Base-by-base conservation (phyloP, 2,888 invertebrate species). In the Thyatira batis region DNA sequence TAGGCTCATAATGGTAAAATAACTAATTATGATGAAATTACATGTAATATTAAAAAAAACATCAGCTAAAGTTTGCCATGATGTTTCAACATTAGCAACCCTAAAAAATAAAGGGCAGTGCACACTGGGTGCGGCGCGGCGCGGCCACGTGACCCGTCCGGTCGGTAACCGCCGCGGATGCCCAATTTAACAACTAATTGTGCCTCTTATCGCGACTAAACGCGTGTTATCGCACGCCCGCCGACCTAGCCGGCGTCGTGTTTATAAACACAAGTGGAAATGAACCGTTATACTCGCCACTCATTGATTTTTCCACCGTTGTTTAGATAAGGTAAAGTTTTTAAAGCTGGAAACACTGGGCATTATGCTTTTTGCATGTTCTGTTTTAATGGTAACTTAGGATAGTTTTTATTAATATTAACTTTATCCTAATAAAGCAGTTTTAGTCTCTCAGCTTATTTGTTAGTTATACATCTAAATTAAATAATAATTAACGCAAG, bases 191-290 rank as follows among this genome's bases (percentile, higher is more conserved):
- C 63, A 54, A 65, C 63, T 69, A 71, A 66, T 69, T 62, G 60
- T 63, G 21, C 4, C 49, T 57, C 59, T 73, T 74, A 74, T 74
- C 73, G 71, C 59, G 51, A 9, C 57, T 58, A 58, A 63, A 64
- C 67, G 63, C 69, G 53, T 49, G 59, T 60, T 66, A 63, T 65
- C 67, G 65, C 63, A 58, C 53, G 54, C 57, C 17, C 17, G 51
- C 52, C 23, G 45, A 45, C 54, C 25, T 30, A 50, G 43, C 48
- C 54, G 50, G 13, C 64, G 56, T 45, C 43, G 50, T 73, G 73
- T 75, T 75, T 73, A 71, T 65, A 39, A 39, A 75, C 73, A 76
- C 68, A 74, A 60, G 62, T 61, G 63, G 53, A 62, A 68, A 67
- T 55, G 56, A 49, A 51, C 68, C 71, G 66, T 67, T 73, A 73